phyloP scores from a whole-genome alignment of 2,113 vertebrate genomes.

The Tautogolabrus adspersus region DNA sequence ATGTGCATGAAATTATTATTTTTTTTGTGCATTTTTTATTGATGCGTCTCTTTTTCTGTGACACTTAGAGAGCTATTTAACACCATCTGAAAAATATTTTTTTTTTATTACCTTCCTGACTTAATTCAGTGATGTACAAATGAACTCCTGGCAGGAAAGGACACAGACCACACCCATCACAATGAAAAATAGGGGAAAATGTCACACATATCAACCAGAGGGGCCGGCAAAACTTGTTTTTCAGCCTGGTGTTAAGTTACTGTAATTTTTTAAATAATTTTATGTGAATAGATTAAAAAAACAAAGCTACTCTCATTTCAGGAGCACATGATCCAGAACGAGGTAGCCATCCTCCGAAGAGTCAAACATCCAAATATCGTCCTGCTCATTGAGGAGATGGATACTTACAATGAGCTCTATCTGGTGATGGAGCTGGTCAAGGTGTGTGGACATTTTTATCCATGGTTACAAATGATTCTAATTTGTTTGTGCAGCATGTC shows the following conservation, averaged over 20 bases:
- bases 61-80: background rate
- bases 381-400: constrained; percentile 97
- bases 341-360: constrained; percentile 95
- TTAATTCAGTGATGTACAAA: no score
- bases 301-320: constrained; percentile 65
- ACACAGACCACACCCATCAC: background rate
- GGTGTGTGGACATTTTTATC: constrained; percentile 77
- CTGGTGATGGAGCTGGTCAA: constrained; percentile 99
- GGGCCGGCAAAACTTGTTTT: background rate
- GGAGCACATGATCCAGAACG: constrained; percentile 99
- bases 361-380: constrained; percentile 99
- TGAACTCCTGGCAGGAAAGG: no score
- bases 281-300: background rate
- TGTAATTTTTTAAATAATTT: background rate
- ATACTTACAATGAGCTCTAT: constrained; percentile 95
- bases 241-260: background rate
- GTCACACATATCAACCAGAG: background rate
- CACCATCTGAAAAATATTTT: no score
- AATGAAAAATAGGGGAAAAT: background rate
- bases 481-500: background rate
- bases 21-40: no score
- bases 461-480: background rate
- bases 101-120: no score
- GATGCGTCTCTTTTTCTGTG: background rate
- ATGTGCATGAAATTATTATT: no score